A percentile compares a stretch with the other conserved stretches of the same genome.
Conservation (phyloP, 2,113 vertebrate genomes). For the Cyprinodon tularosa region DNA sequence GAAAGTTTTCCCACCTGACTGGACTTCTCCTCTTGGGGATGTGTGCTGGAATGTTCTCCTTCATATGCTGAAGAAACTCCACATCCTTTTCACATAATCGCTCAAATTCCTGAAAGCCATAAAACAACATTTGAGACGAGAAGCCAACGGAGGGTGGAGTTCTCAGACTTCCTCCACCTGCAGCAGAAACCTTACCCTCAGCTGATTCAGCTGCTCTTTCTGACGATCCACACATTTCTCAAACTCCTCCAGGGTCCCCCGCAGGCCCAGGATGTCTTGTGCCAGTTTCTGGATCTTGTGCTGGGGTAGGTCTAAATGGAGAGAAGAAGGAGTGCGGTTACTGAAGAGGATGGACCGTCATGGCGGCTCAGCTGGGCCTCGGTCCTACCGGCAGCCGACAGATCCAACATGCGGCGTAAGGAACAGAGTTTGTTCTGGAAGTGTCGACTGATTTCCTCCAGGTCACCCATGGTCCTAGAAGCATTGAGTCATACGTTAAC, state of each 20-base stretch:
- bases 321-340: background rate
- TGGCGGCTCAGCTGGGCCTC: no score
- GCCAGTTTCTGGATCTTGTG: slow-evolving; percentile 72
- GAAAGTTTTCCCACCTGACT: slow-evolving; percentile 49
- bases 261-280: slow-evolving; percentile 63
- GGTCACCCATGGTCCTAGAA: slow-evolving; percentile 66
- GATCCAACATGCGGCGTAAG: slow-evolving; percentile 66
- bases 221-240: slow-evolving; percentile 65
- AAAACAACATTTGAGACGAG: background rate
- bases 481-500: no score
- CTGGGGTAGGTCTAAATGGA: slow-evolving; percentile 66
- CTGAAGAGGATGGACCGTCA: background rate
- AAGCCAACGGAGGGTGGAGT: no score
- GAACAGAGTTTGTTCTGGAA: slow-evolving; percentile 69
- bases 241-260: slow-evolving; percentile 71
- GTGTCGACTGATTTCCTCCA: slow-evolving; percentile 67
- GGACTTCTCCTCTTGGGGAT: slow-evolving; percentile 62
- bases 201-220: slow-evolving; percentile 62
- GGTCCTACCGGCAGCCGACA: slow-evolving; percentile 67
- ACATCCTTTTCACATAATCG: slow-evolving; percentile 54
- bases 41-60: slow-evolving; percentile 72
- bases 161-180: background rate
- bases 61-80: slow-evolving; percentile 65
- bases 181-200: slow-evolving; percentile 66
- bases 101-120: slow-evolving; percentile 68